Evolutionary conservation across 2,888 invertebrate species (phyloP), one percentile per base, ranked within the genome.

Genomic region (Cataglyphis rosenhaueri): DNA sequence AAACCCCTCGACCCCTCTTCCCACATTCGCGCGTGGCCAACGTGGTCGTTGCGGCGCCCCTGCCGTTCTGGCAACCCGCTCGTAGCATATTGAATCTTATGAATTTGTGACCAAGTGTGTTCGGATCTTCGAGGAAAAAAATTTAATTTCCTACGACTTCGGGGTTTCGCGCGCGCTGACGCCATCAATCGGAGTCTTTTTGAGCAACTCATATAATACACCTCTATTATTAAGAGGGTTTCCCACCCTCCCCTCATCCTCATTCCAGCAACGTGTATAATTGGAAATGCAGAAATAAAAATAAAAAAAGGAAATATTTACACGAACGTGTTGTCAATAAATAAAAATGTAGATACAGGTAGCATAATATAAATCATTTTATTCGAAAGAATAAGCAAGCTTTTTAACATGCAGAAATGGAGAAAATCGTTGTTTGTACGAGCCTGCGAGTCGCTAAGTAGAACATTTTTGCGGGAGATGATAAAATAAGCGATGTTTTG

Each of bases 51-150:
- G 81, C 83, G 81, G 68, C 64, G 35, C 41, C 73, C 82, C 38
- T 41, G 62, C 29, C 61, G 25, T 82, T 66, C 85, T 85, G 84
- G 89, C 85, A 87, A 87, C 89, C 86, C 85, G 89, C 91, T 90
- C 85, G 88, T 90, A 90, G 92, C 92, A 94, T 94, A 94, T 94
- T 94, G 92, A 93, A 94, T 94, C 93, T 94, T 94, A 94, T 93
- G 93, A 93, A 93, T 94, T 92, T 92, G 91, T 91, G 92, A 90
- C 89, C 87, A 44, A 88, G 88, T 89, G 88, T 85, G 90, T 87
- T 87, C 85, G 85, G 83, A 87, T 83, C 87, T 87, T 84, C 86
- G 88, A 87, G 88, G 90, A 92, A 91, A 61, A 65, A 93, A 94
- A 93, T 92, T 93, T 93, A 92, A 93, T 93, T 93, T 92, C 88